These are phyloP conservation scores for Pterocles gutturalis DNA, from an alignment of 2,113 vertebrate species.

Conservation along the genomic window DNA sequence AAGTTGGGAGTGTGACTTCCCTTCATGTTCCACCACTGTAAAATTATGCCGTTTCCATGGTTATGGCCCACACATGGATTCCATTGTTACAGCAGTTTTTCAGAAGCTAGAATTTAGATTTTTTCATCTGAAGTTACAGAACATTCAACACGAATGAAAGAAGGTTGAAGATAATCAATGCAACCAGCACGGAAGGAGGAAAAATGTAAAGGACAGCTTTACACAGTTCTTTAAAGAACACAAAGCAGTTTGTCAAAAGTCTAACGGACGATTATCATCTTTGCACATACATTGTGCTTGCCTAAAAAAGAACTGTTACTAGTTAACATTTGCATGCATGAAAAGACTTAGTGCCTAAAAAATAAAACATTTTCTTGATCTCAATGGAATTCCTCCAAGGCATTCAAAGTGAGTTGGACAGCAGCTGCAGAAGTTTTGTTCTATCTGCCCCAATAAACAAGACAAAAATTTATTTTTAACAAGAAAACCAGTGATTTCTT, in stretches of 20 bases:
- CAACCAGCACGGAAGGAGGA: neutral
- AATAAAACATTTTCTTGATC: neutral
- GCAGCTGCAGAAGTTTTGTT: neutral
- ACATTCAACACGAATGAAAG: neutral
- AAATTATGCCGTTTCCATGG: constrained; percentile 33
- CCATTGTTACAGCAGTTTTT: constrained; percentile 12
- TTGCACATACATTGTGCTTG: neutral
- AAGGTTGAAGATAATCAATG: neutral
- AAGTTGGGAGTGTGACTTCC: constrained; percentile 20
- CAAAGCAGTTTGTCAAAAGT: neutral
- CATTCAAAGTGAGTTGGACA: neutral
- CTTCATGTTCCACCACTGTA: neutral
- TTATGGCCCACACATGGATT: constrained; percentile 42
- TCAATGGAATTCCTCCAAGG: neutral
- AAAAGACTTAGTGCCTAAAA: neutral
- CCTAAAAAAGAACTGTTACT: accelerated
- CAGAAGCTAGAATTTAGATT: neutral
- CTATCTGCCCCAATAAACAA: neutral
- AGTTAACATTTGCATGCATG: neutral
- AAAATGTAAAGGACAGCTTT: neutral
- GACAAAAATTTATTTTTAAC: neutral
- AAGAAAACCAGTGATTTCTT: neutral
- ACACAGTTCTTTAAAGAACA: neutral
- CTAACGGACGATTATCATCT: neutral
- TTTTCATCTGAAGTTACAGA: neutral